phyloP scores from a whole-genome alignment of 2,113 vertebrate genomes.

The Caretta caretta region DNA sequence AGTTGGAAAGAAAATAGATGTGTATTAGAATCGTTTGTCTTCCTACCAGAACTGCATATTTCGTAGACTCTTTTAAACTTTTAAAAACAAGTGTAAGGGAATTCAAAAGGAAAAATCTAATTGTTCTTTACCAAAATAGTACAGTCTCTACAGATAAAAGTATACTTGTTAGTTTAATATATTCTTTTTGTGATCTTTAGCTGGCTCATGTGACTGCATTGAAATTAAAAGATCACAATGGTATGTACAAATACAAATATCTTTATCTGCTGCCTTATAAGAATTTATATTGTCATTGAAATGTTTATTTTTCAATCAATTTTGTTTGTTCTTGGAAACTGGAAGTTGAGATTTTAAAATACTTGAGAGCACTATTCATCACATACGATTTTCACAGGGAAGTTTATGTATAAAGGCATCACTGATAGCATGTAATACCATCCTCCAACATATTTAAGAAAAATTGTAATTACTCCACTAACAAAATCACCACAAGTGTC shows the following conservation, averaged over 20 bases:
- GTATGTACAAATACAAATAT: slow-evolving; percentile 77
- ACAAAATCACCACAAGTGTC: background rate
- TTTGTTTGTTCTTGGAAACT: background rate
- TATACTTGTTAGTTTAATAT: slow-evolving; percentile 30
- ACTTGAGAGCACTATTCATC: background rate
- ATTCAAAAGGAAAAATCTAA: background rate
- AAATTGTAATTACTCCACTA: background rate
- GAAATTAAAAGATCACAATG: slow-evolving; percentile 87
- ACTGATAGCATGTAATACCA: background rate
- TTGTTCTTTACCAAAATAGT: background rate
- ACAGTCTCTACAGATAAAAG: background rate
- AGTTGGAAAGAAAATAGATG: background rate
- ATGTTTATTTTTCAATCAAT: background rate
- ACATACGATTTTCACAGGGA: background rate
- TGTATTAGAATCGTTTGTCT: background rate
- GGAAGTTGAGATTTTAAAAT: background rate
- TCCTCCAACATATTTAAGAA: background rate
- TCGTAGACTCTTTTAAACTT: background rate
- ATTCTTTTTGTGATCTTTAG: slow-evolving; percentile 73
- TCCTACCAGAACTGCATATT: background rate
- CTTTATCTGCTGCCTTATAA: background rate
- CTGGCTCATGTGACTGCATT: slow-evolving; percentile 89
- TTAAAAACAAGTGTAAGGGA: background rate
- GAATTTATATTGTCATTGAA: background rate
- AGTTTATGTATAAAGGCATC: background rate